Conservation (phyloP, 2,888 invertebrate species). For the Leucophenga montana region DNA sequence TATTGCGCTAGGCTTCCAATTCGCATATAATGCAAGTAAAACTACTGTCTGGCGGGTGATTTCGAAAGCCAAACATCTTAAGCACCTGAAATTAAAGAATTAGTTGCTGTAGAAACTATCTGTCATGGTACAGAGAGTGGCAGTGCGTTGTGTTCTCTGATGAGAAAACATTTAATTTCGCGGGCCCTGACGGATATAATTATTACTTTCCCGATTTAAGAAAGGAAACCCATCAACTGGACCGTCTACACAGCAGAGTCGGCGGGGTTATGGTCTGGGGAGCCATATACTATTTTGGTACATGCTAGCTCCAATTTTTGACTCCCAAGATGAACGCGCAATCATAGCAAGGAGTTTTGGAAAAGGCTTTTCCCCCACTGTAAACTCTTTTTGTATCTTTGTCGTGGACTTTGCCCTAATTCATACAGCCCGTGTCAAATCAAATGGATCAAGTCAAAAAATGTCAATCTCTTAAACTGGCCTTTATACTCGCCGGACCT, state of each 20-base stretch:
- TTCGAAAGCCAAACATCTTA: constrained; percentile 22
- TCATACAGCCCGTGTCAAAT: neutral
- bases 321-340: no score
- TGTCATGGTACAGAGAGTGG: neutral
- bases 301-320: constrained; percentile 24
- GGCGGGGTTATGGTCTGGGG: neutral
- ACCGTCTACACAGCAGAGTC: neutral
- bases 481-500: constrained; percentile 17
- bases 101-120: neutral
- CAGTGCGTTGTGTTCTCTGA: constrained; percentile 6
- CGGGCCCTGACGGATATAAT: neutral
- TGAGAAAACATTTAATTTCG: constrained; percentile 17
- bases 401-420: constrained; percentile 3
- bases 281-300: constrained; percentile 19
- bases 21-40: constrained; percentile 22
- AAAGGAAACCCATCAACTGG: neutral
- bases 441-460: neutral
- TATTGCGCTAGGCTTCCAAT: constrained; percentile 23
- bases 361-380: no score
- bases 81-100: constrained; percentile 21
- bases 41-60: constrained; percentile 18
- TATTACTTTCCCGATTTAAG: constrained; percentile 9
- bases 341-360: no score
- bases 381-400: constrained; percentile 20
- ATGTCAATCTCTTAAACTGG: constrained; percentile 9